A percentile compares a stretch with the other conserved stretches of the same genome.
Evolutionary conservation across 2,797 vertebrate species (phyloP).

Genomic region (Enteromius radiatus): DNA sequence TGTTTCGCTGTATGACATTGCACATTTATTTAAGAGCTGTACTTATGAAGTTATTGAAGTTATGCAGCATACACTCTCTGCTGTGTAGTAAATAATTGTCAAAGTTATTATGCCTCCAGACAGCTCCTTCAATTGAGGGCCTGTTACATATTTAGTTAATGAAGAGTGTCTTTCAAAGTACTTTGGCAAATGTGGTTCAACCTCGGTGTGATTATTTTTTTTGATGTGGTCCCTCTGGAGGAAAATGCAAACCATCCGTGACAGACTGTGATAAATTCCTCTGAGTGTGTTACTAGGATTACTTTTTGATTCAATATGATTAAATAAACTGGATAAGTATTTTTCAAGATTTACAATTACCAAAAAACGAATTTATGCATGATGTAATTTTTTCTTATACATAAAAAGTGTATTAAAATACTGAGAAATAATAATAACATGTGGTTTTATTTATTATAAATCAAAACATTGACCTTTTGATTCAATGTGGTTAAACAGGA

Average conservation of each 20-base stretch:
- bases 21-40: slow-evolving; percentile 54
- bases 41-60: slow-evolving; percentile 64
- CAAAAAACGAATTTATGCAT: not conserved
- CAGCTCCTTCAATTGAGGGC: slow-evolving; percentile 54
- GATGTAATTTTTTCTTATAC: not conserved
- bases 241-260: slow-evolving; percentile 65
- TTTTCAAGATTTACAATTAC: not conserved
- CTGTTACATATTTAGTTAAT: slow-evolving; percentile 71
- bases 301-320: not conserved
- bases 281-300: slow-evolving; percentile 48
- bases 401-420: not conserved
- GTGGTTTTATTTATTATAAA: not conserved
- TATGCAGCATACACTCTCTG: slow-evolving; percentile 54
- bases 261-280: slow-evolving; percentile 65
- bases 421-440: not conserved
- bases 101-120: slow-evolving; percentile 63
- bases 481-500: not conserved
- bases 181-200: slow-evolving; percentile 64
- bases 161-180: slow-evolving; percentile 66
- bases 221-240: slow-evolving; percentile 69
- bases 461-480: not conserved
- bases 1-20: not conserved
- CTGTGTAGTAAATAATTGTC: slow-evolving; percentile 70
- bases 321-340: not conserved
- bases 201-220: slow-evolving; percentile 64